Conservation (phyloP, 2,888 invertebrate species). For the Ormyrus labotus region DNA sequence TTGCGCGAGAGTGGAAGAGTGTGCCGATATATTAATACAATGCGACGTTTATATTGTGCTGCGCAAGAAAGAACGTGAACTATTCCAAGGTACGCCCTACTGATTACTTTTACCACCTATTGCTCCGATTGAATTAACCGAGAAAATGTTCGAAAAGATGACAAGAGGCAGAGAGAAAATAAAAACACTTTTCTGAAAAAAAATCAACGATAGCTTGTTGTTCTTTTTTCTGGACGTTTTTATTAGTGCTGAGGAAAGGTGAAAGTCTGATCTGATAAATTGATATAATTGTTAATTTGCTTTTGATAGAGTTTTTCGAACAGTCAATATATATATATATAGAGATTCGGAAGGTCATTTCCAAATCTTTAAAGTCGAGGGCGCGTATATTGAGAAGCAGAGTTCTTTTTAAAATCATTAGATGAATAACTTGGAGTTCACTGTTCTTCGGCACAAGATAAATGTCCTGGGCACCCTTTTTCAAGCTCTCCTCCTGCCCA, state of each 20-base stretch:
- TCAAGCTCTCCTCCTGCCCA: slow-evolving; percentile 59
- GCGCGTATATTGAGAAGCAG: slow-evolving; percentile 52
- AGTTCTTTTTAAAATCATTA: slow-evolving; percentile 27
- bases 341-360: slow-evolving; percentile 52
- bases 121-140: slow-evolving; percentile 48
- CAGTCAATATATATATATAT: neutral
- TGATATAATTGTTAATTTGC: slow-evolving; percentile 40
- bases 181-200: slow-evolving; percentile 71
- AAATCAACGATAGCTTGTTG: slow-evolving; percentile 66
- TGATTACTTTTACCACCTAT: slow-evolving; percentile 59
- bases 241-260: slow-evolving; percentile 76
- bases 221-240: slow-evolving; percentile 74
- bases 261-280: slow-evolving; percentile 66
- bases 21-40: slow-evolving; percentile 60
- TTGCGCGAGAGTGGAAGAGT: slow-evolving; percentile 63
- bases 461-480: slow-evolving; percentile 76
- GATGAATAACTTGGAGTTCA: slow-evolving; percentile 81
- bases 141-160: slow-evolving; percentile 16
- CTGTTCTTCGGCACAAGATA: slow-evolving; percentile 89
- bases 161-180: slow-evolving; percentile 69
- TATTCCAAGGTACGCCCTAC: slow-evolving; percentile 76
- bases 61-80: slow-evolving; percentile 76
- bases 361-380: slow-evolving; percentile 54
- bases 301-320: slow-evolving; percentile 54
- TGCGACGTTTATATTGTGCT: slow-evolving; percentile 76